A percentile compares a stretch with the other conserved stretches of the same genome.
Evolutionary conservation across 30 jellyfish, hydroid and myxozoan genomes (phyloP).

Genomic region (Mastigias papua): DNA sequence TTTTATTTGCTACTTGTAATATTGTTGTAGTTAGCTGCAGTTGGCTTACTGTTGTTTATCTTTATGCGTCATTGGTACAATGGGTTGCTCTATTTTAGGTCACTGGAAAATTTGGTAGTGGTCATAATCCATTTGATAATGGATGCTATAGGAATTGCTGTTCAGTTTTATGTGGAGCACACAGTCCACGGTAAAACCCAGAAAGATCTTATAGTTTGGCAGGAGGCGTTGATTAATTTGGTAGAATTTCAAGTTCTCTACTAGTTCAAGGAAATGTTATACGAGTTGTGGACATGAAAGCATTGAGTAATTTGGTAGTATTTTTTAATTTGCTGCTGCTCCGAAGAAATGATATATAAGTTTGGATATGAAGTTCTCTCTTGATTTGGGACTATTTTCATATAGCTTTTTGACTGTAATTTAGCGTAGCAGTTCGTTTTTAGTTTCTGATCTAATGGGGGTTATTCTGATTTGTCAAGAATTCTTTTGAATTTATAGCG

Average conservation of each 20-base stretch:
- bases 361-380: too few relatives aligned
- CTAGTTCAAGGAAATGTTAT: too few relatives aligned
- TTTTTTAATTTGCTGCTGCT: too few relatives aligned
- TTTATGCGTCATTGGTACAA: not conserved
- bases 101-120: constrained; percentile 98
- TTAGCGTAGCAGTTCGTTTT: not conserved
- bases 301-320: too few relatives aligned
- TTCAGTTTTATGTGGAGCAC: constrained; percentile 86
- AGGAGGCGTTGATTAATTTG: too few relatives aligned
- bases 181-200: constrained; percentile 84
- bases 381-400: not conserved
- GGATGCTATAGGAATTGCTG: constrained; percentile 87
- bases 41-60: not conserved
- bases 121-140: constrained; percentile 95
- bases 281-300: too few relatives aligned
- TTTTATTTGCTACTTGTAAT: too few relatives aligned
- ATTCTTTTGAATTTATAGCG: not conserved
- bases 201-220: not conserved
- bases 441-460: not conserved
- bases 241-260: too few relatives aligned
- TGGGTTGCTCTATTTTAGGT: constrained; percentile 56
- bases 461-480: not conserved
- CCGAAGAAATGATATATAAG: too few relatives aligned
- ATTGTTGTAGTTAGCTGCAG: not conserved
- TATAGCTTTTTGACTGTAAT: not conserved